Percentiles rank a stretch among this genome's conserved stretches.
Conservation (phyloP, 2,113 vertebrate species). For the Xyliphius kryptos region DNA sequence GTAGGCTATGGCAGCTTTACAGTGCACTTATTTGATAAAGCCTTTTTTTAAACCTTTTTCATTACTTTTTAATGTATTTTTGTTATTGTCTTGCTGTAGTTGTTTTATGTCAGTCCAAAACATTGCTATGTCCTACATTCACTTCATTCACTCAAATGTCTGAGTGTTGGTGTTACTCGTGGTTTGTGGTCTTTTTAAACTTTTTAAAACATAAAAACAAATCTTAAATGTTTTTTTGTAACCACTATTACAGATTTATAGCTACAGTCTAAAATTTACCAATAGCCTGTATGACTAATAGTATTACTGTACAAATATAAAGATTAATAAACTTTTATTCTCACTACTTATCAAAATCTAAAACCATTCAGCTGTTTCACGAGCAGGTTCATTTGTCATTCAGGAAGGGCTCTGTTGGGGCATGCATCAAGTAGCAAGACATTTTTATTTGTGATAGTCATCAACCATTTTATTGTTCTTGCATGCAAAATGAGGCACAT, state of each 20-base stretch:
- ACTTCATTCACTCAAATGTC: conserved; percentile 37
- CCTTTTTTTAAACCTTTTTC: conserved; percentile 1
- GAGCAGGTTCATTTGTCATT: too few relatives aligned
- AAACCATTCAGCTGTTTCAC: too few relatives aligned
- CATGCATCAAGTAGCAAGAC: neutral
- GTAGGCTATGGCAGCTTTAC: too few relatives aligned
- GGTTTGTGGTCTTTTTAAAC: neutral
- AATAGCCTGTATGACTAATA: too few relatives aligned
- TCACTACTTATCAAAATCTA: too few relatives aligned
- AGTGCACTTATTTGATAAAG: conserved; percentile 21
- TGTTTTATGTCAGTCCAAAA: conserved; percentile 28
- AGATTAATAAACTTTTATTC: too few relatives aligned
- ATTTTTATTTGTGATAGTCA: conserved; percentile 14
- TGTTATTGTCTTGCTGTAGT: conserved; percentile 32
- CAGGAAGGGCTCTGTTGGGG: too few relatives aligned
- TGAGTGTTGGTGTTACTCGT: conserved; percentile 22
- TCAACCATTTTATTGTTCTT: conserved; percentile 37
- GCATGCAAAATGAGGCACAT: conserved; percentile 31
- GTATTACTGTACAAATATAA: too few relatives aligned
- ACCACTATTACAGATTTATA: too few relatives aligned
- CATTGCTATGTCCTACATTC: conserved; percentile 33
- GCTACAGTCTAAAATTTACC: too few relatives aligned
- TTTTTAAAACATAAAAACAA: too few relatives aligned
- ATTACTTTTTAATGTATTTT: conserved; percentile 15
- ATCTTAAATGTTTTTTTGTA: too few relatives aligned